These are phyloP conservation scores for Onychostoma macrolepis DNA, from an alignment of 2,113 vertebrate genomes.

Conservation along the genomic window DNA sequence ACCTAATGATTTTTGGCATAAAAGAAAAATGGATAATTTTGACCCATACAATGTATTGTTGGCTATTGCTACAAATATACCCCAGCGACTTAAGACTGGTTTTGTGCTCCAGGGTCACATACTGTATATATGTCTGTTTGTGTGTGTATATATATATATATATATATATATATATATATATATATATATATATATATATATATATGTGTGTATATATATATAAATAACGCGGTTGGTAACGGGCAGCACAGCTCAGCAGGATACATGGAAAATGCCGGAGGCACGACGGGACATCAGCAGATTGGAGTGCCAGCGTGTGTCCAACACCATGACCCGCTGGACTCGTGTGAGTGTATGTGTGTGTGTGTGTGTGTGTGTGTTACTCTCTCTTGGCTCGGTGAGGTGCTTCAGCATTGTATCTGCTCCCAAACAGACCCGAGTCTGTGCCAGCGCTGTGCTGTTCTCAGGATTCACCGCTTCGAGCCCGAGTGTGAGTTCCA, in stretches of 20 bases:
- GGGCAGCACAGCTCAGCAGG: constrained; percentile 63
- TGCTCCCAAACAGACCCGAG: background rate
- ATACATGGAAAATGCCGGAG: constrained; percentile 74
- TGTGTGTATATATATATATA: no score
- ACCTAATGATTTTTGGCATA: no score
- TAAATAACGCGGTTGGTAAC: background rate
- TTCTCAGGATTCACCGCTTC: background rate
- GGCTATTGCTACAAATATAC: no score
- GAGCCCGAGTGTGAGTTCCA: background rate
- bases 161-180: no score
- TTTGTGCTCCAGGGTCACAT: no score
- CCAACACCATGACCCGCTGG: constrained; percentile 56
- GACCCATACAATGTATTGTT: no score
- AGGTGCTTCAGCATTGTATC: background rate
- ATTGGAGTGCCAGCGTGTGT: constrained; percentile 51
- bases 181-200: no score
- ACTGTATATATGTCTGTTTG: no score
- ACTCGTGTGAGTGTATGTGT: constrained; percentile 7
- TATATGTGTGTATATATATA: no score
- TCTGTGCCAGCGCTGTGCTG: background rate
- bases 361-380: constrained; percentile 18
- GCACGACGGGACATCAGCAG: constrained; percentile 67
- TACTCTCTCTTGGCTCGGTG: background rate
- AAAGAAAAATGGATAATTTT: no score
- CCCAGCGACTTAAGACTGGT: no score